Percentiles rank a stretch among this genome's conserved stretches.
These are phyloP conservation scores for Sycophila sp. DNA, from an alignment of 1,140 invertebrate genomes.

Conservation along the genomic window DNA sequence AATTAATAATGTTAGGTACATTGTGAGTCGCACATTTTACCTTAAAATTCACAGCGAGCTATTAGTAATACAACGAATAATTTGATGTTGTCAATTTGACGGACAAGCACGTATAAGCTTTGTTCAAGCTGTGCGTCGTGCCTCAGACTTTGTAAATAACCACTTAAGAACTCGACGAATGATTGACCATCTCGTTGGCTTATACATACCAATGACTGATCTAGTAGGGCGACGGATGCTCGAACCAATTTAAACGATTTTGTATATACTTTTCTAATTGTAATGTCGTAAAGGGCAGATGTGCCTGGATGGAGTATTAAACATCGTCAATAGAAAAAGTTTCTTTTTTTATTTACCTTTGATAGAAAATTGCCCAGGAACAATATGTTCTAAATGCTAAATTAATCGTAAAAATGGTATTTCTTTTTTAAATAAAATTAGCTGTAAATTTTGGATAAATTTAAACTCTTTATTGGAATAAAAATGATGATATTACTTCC, in stretches of 20 bases:
- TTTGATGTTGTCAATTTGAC: background rate
- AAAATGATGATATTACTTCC: background rate
- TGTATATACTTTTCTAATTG: conserved; percentile 33
- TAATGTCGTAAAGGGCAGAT: background rate
- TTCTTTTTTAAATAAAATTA: no score
- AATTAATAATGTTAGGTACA: background rate
- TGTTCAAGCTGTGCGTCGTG: no score
- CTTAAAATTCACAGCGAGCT: no score
- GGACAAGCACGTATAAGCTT: background rate
- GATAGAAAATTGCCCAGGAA: no score
- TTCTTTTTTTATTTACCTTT: no score
- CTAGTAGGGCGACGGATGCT: background rate
- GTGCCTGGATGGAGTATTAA: conserved; percentile 8
- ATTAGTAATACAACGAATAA: background rate
- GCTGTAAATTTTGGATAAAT: no score
- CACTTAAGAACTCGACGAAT: no score
- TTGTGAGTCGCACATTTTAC: background rate
- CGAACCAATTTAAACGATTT: background rate
- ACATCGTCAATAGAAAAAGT: conserved; percentile 19
- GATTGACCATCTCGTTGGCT: background rate
- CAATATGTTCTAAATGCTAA: no score
- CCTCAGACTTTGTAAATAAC: no score
- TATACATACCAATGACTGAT: conserved; percentile 26
- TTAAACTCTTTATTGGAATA: background rate
- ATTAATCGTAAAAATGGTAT: no score